Conservation (phyloP, 2,888 invertebrate genomes). For the Microctonus brassicae region DNA sequence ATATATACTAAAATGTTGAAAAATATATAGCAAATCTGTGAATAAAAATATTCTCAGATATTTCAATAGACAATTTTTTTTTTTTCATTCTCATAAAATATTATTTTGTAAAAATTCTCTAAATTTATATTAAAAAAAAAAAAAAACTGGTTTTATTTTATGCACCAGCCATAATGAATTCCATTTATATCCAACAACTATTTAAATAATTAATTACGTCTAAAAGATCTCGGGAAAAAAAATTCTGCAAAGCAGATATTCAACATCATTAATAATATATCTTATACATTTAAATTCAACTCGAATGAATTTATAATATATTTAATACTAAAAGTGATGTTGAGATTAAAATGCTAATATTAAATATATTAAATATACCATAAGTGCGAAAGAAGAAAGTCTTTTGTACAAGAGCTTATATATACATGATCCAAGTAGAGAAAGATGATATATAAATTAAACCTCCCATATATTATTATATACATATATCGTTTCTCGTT, state of each 20-base stretch:
- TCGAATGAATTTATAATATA: neutral
- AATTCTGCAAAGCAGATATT: too few species aligned
- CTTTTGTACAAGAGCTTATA: neutral
- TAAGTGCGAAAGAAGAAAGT: neutral
- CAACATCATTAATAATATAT: neutral
- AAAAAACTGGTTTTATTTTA: too few species aligned
- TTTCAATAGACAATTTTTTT: neutral
- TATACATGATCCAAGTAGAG: neutral
- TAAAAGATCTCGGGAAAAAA: too few species aligned
- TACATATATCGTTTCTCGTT: neutral
- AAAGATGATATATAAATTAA: neutral
- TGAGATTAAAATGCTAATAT: neutral
- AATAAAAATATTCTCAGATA: neutral
- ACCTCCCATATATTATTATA: neutral
- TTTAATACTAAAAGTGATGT: neutral
- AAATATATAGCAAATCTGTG: neutral
- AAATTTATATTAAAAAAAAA: too few species aligned
- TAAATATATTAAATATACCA: neutral
- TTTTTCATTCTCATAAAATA: too few species aligned
- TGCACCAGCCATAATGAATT: too few species aligned
- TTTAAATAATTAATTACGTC: too few species aligned
- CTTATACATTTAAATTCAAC: neutral
- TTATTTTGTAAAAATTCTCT: neutral
- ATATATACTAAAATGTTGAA: neutral
- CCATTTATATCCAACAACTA: too few species aligned